phyloP scores from a whole-genome alignment of 2,113 vertebrate genomes.

The Paralichthys olivaceus region DNA sequence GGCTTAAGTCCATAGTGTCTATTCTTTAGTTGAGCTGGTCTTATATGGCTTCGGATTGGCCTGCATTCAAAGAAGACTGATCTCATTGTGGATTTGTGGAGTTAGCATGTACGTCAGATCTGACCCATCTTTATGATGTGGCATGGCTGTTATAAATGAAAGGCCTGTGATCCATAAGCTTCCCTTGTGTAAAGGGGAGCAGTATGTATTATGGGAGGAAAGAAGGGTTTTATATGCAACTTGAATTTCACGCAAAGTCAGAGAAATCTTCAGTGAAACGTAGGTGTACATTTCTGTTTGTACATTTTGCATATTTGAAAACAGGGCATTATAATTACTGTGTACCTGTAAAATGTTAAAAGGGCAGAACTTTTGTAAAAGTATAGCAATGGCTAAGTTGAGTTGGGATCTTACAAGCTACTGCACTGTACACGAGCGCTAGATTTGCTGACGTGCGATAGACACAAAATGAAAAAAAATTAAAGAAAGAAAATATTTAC shows the following conservation, averaged over 20 bases:
- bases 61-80: slow-evolving; percentile 3
- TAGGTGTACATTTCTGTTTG: background rate
- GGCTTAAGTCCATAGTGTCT: slow-evolving; percentile 16
- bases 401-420: too few relatives aligned
- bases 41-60: background rate
- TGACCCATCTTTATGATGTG: slow-evolving; percentile 27
- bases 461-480: too few relatives aligned
- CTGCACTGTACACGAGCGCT: too few relatives aligned
- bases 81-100: slow-evolving; percentile 12
- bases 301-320: too few relatives aligned
- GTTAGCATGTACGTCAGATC: slow-evolving; percentile 18
- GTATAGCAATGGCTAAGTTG: too few relatives aligned
- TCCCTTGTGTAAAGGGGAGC: background rate
- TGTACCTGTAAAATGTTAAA: too few relatives aligned
- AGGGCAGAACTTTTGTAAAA: too few relatives aligned
- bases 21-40: background rate
- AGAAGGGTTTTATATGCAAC: background rate
- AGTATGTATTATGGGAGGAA: background rate
- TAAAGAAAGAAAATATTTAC: too few relatives aligned
- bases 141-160: slow-evolving; percentile 3
- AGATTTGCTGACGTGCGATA: too few relatives aligned
- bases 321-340: too few relatives aligned
- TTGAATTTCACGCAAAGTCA: too few relatives aligned
- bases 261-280: background rate
- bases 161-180: slow-evolving; percentile 1